Percentiles rank a stretch among this genome's conserved stretches.
These are phyloP conservation scores for Macrochelys suwanniensis DNA, from an alignment of 2,797 vertebrate species.

Conservation along the genomic window DNA sequence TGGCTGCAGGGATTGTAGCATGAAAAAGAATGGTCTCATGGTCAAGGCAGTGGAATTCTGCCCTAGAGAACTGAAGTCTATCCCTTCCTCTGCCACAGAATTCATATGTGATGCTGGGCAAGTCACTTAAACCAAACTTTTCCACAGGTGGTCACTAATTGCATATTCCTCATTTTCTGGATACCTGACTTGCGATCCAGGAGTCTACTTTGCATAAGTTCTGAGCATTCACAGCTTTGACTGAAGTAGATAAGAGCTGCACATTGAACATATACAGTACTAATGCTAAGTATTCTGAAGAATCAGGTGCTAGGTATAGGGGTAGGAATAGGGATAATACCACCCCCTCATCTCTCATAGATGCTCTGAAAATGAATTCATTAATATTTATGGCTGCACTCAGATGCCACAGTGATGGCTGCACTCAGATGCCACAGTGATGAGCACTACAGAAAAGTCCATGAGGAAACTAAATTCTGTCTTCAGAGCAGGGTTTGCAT, in stretches of 20 bases:
- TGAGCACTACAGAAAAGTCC: background rate
- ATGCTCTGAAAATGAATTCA: background rate
- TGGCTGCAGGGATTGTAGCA: background rate
- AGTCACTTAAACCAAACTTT: background rate
- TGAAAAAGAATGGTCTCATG: background rate
- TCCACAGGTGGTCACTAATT: background rate
- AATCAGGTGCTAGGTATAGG: too few relatives aligned
- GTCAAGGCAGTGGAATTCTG: background rate
- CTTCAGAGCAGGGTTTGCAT: background rate
- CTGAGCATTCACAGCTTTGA: background rate
- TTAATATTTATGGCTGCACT: background rate
- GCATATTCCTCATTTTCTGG: background rate
- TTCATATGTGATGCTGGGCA: background rate
- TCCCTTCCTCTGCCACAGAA: background rate
- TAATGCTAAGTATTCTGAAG: too few relatives aligned
- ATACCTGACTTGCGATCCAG: background rate
- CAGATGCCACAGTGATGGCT: background rate
- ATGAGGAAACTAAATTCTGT: background rate
- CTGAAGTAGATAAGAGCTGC: too few relatives aligned
- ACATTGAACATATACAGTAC: too few relatives aligned
- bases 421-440: background rate
- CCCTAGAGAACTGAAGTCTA: background rate
- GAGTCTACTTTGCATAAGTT: background rate
- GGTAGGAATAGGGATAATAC: too few relatives aligned
- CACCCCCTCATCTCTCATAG: too few relatives aligned